Evolutionary conservation across 2,888 invertebrate species (phyloP).

Genomic region (Philereme vetulata): DNA sequence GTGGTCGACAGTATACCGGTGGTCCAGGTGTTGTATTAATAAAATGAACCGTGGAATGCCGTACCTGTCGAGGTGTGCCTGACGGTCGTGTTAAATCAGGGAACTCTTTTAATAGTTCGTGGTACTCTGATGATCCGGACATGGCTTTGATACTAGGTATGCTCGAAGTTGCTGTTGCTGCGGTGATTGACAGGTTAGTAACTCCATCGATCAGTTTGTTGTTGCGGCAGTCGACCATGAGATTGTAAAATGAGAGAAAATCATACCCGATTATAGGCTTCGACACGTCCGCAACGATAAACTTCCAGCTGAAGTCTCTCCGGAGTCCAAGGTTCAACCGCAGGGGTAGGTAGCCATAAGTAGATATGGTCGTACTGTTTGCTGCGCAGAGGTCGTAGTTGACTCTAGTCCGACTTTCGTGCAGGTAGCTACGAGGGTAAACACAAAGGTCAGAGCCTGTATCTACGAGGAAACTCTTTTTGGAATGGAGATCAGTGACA

Average conservation of each 20-base stretch:
- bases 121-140: too few relatives aligned
- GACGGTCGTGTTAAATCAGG: too few relatives aligned
- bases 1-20: conserved; percentile 26
- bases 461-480: conserved; percentile 28
- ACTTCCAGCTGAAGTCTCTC: conserved; percentile 5
- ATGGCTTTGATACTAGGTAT: conserved; percentile 9
- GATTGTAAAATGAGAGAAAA: conserved; percentile 36
- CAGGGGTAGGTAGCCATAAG: conserved; percentile 29
- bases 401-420: conserved; percentile 2
- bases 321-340: conserved; percentile 1
- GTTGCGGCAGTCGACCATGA: conserved; percentile 47
- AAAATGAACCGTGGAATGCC: too few relatives aligned
- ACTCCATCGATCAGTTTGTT: conserved; percentile 36
- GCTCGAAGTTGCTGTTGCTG: background rate
- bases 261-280: conserved; percentile 3
- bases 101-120: too few relatives aligned
- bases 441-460: conserved; percentile 35
- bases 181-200: conserved; percentile 27
- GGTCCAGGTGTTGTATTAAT: conserved; percentile 24
- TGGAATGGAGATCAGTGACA: conserved; percentile 24
- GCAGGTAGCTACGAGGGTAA: conserved; percentile 29
- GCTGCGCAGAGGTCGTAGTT: conserved; percentile 6
- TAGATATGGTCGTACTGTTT: conserved; percentile 17
- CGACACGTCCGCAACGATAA: conserved; percentile 5
- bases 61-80: too few relatives aligned